Evolutionary conservation across 2,888 invertebrate species (phyloP).

Genomic region (Drosophila antonietae): DNA sequence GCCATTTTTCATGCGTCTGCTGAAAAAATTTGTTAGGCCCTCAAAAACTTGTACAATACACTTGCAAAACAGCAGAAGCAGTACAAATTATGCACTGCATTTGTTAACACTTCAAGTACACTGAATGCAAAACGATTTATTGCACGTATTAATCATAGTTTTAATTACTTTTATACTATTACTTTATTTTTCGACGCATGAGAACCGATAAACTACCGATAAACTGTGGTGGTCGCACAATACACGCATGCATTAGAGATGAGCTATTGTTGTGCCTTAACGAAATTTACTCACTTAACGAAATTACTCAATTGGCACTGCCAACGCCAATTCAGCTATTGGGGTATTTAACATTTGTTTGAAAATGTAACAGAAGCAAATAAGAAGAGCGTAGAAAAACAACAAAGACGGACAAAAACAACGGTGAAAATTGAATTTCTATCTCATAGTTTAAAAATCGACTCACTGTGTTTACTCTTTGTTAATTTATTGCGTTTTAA

Average conservation of each 20-base stretch:
- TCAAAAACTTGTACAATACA: conserved; percentile 55
- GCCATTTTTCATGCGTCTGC: conserved; percentile 79
- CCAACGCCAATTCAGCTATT: background rate
- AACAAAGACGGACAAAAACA: conserved; percentile 67
- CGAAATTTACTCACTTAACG: conserved; percentile 30
- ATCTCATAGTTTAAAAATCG: conserved; percentile 23
- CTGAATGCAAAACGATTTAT: conserved; percentile 32
- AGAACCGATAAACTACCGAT: conserved; percentile 47
- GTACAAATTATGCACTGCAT: conserved; percentile 53
- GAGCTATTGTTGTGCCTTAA: conserved; percentile 7
- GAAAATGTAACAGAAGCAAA: conserved; percentile 53
- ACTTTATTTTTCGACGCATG: conserved; percentile 58
- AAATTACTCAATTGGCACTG: conserved; percentile 14
- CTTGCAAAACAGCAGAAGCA: conserved; percentile 43
- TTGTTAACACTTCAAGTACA: conserved; percentile 43
- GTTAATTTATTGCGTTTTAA: conserved; percentile 34
- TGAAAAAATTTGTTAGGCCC: conserved; percentile 62
- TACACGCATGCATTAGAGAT: background rate
- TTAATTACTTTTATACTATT: conserved; percentile 42
- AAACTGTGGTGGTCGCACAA: conserved; percentile 34
- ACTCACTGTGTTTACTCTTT: conserved; percentile 27
- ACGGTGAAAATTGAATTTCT: conserved; percentile 47
- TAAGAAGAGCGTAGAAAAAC: conserved; percentile 65
- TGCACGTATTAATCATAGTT: conserved; percentile 55
- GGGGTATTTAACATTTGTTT: conserved; percentile 52